These are phyloP conservation scores for Coelinius sp. DNA, from an alignment of 2,888 invertebrate genomes.

Conservation along the genomic window DNA sequence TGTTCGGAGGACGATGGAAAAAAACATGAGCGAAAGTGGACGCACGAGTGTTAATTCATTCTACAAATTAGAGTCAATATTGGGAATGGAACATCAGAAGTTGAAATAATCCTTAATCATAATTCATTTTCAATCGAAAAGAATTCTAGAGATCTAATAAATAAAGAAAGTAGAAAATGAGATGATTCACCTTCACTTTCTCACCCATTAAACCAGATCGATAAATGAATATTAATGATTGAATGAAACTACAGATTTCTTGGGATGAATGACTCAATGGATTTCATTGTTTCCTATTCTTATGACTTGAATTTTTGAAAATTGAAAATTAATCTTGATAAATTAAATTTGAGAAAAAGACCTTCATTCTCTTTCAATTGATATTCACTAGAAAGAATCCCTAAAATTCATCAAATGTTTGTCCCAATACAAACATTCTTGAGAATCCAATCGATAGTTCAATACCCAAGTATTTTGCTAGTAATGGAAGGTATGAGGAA, in stretches of 20 bases:
- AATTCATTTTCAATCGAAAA: not conserved
- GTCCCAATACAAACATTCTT: too few relatives aligned
- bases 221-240: not conserved
- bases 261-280: not conserved
- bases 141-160: not conserved
- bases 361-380: too few relatives aligned
- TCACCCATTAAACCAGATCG: not conserved
- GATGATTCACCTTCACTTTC: not conserved
- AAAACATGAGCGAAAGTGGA: not conserved
- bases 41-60: not conserved
- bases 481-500: slow-evolving; percentile 9
- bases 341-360: too few relatives aligned
- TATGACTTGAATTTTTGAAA: too few relatives aligned
- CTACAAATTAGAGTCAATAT: not conserved
- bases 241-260: not conserved
- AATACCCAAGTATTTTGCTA: too few relatives aligned
- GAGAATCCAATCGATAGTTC: too few relatives aligned
- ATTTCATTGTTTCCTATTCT: too few relatives aligned
- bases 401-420: too few relatives aligned
- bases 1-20: not conserved
- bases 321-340: too few relatives aligned
- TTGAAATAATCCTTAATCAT: not conserved
- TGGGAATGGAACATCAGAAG: not conserved
- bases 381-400: too few relatives aligned
- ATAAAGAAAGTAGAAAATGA: not conserved